Percentiles rank a stretch among this genome's conserved stretches.
Evolutionary conservation across 2,888 invertebrate genomes (phyloP).

Genomic region (Selenia dentaria): DNA sequence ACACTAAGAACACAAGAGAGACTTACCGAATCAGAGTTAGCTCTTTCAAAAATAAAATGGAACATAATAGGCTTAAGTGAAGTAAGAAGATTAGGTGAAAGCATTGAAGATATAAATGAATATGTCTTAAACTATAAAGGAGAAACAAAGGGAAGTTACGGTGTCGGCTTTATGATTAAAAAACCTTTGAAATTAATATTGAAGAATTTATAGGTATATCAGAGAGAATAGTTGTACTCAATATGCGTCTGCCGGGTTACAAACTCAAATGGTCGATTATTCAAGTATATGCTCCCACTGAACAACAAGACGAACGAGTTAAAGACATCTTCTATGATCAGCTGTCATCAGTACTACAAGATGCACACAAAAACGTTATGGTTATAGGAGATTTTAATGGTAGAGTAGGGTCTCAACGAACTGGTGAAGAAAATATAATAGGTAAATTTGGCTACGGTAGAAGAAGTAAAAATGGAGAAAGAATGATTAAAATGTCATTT

Average conservation of each 20-base stretch:
- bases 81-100: conserved; percentile 9
- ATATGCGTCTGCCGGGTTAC: conserved; percentile 8
- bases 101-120: conserved; percentile 7
- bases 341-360: conserved; percentile 6
- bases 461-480: conserved; percentile 17
- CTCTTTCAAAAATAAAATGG: conserved; percentile 16
- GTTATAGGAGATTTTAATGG: conserved; percentile 22
- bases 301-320: conserved; percentile 6
- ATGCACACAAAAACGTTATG: conserved; percentile 18
- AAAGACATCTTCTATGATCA: conserved; percentile 16
- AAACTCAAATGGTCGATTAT: conserved; percentile 18
- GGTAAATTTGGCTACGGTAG: conserved; percentile 13
- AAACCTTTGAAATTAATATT: conserved; percentile 4
- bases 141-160: conserved; percentile 15
- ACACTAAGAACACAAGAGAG: conserved; percentile 15
- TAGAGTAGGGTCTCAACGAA: conserved; percentile 13
- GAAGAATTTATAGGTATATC: conserved; percentile 9
- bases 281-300: conserved; percentile 20
- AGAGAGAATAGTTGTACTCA: conserved; percentile 16
- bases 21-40: conserved; percentile 17
- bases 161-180: conserved; percentile 11
- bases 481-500: conserved; percentile 2
- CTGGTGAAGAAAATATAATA: conserved; percentile 13
- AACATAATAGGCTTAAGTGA: conserved; percentile 17
- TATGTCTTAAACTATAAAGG: conserved; percentile 18